Conservation (phyloP, 2,888 invertebrate genomes). For the Neoaliturus tenellus region DNA sequence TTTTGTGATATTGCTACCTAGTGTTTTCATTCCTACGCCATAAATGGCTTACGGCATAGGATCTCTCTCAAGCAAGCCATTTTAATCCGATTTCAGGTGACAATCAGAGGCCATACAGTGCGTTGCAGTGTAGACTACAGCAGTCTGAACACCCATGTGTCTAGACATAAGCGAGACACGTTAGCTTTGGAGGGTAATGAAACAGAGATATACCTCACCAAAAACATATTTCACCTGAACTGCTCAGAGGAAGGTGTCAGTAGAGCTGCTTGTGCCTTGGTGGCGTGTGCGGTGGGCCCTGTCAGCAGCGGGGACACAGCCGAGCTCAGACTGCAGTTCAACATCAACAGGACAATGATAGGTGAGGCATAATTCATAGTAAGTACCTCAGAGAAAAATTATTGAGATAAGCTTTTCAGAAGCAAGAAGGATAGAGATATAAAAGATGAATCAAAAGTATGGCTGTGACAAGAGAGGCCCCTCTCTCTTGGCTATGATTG, state of each 20-base stretch:
- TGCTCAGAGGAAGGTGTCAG: background rate
- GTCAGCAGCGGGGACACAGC: background rate
- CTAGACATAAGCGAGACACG: background rate
- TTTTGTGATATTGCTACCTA: too few species aligned
- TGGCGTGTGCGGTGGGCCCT: background rate
- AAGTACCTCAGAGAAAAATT: too few species aligned
- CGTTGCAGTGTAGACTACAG: slow-evolving; percentile 9
- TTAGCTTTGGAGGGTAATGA: background rate
- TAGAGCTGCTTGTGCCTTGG: background rate
- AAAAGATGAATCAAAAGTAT: too few species aligned
- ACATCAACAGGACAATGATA: slow-evolving; percentile 19
- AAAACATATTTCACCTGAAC: background rate
- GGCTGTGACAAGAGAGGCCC: too few species aligned
- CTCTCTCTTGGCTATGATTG: too few species aligned
- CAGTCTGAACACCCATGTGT: background rate
- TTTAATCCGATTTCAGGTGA: background rate
- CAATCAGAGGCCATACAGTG: background rate
- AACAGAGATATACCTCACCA: background rate
- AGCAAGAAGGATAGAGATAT: too few species aligned
- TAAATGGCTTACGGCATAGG: too few species aligned
- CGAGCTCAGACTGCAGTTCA: slow-evolving; percentile 2
- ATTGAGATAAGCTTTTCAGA: too few species aligned
- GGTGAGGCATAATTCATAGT: background rate
- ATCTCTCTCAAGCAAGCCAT: too few species aligned
- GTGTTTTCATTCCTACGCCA: too few species aligned